Evolutionary conservation across 2,113 vertebrate species (phyloP).

Genomic region (Rhinoderma darwinii): DNA sequence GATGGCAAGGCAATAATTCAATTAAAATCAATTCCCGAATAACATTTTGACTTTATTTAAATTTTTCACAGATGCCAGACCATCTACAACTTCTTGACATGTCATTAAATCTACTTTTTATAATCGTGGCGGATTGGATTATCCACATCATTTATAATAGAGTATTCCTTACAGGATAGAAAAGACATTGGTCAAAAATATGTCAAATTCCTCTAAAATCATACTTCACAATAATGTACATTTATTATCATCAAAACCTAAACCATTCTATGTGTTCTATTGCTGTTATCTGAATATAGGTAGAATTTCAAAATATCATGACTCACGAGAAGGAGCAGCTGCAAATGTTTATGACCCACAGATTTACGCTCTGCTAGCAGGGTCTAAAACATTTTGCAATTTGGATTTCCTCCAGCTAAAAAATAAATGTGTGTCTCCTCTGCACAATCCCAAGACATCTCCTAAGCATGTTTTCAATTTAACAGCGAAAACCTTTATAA

Average conservation of each 20-base stretch:
- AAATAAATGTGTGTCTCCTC: constrained; percentile 5
- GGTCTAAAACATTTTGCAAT: constrained; percentile 29
- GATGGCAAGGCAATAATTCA: no score
- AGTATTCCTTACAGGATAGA: not conserved
- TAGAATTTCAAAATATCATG: constrained; percentile 15
- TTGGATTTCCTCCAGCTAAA: constrained; percentile 25
- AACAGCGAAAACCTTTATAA: constrained; percentile 29
- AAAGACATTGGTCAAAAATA: not conserved
- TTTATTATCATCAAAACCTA: not conserved
- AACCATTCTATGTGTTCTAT: not conserved
- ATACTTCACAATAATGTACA: not conserved
- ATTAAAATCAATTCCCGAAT: no score
- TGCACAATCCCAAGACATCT: constrained; percentile 15
- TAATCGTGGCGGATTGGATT: not conserved
- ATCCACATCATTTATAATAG: not conserved
- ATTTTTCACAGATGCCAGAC: not conserved
- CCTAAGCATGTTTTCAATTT: constrained; percentile 35
- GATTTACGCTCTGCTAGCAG: constrained; percentile 13
- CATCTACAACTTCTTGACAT: not conserved
- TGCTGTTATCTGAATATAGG: constrained; percentile 3
- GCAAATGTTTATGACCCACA: constrained; percentile 39
- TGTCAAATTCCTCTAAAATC: not conserved
- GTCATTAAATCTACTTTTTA: not conserved
- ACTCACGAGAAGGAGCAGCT: constrained; percentile 12
- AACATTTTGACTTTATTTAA: not conserved